Percentiles rank a stretch among this genome's conserved stretches.
phyloP scores from a whole-genome alignment of 2,888 invertebrate species.

The Heliconius ethilla region DNA sequence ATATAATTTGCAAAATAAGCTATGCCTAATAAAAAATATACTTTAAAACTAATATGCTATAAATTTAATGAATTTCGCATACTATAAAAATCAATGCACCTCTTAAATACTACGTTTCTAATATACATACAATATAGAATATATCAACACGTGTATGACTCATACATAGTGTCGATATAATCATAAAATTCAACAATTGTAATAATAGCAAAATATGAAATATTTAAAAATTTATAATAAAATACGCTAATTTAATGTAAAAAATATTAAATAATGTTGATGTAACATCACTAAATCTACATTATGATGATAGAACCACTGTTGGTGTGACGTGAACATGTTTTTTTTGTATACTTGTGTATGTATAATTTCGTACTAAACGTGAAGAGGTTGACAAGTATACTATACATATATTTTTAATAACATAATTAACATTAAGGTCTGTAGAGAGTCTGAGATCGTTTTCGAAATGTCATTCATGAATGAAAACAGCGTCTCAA shows the following conservation, averaged over 20 bases:
- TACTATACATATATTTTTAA: neutral
- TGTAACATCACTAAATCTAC: slow-evolving; percentile 63
- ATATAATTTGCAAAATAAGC: slow-evolving; percentile 52
- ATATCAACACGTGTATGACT: slow-evolving; percentile 53
- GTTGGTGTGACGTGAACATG: neutral
- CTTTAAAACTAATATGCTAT: slow-evolving; percentile 49
- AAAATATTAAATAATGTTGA: slow-evolving; percentile 67
- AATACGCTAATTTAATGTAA: slow-evolving; percentile 70
- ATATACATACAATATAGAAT: slow-evolving; percentile 73
- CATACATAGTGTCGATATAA: slow-evolving; percentile 50
- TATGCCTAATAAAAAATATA: slow-evolving; percentile 52
- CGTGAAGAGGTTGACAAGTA: neutral
- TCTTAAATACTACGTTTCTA: slow-evolving; percentile 68
- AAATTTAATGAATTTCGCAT: slow-evolving; percentile 60
- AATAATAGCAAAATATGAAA: slow-evolving; percentile 70
- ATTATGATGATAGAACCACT: slow-evolving; percentile 16
- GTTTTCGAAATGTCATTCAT: no score
- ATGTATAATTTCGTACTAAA: neutral
- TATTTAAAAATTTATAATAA: slow-evolving; percentile 66
- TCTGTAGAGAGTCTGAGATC: no score
- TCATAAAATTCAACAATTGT: slow-evolving; percentile 59
- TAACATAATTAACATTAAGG: no score
- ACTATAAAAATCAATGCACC: slow-evolving; percentile 66
- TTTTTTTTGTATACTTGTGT: slow-evolving; percentile 1
- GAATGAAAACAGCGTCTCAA: no score